These are phyloP conservation scores for Hybos culiciformis DNA, from an alignment of 2,888 invertebrate species.

Conservation along the genomic window DNA sequence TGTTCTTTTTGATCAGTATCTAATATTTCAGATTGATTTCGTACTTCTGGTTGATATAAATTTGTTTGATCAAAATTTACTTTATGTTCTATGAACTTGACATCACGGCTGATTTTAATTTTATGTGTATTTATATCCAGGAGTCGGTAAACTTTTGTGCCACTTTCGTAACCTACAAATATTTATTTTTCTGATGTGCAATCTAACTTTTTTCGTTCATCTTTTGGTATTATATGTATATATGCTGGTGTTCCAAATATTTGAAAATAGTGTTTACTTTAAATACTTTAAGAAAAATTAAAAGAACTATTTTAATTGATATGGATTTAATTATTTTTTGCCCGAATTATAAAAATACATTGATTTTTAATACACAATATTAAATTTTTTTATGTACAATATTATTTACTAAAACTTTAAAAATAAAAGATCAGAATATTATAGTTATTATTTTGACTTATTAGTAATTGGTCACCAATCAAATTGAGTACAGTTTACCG, in stretches of 20 bases:
- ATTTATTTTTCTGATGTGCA: background rate
- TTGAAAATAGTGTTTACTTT: background rate
- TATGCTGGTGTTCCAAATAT: background rate
- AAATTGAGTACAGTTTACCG: too few species aligned
- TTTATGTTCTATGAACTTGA: background rate
- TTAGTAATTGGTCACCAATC: too few species aligned
- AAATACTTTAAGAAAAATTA: too few species aligned
- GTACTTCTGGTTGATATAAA: too few species aligned
- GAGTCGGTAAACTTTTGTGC: constrained; percentile 1
- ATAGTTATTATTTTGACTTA: too few species aligned
- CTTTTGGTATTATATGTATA: background rate
- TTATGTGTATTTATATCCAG: constrained; percentile 3
- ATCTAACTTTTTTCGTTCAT: background rate
- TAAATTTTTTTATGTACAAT: too few species aligned
- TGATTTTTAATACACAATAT: too few species aligned
- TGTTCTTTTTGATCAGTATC: background rate
- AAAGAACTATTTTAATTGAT: too few species aligned
- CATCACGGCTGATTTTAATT: constrained; percentile 11
- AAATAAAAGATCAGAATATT: too few species aligned
- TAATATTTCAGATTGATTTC: background rate
- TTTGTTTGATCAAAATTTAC: background rate
- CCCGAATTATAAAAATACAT: too few species aligned
- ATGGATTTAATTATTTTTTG: too few species aligned
- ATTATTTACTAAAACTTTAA: too few species aligned
- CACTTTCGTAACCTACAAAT: background rate